Evolutionary conservation across 35 echinoderm and acorn worm species (phyloP).

Genomic region (Ophiothrix spiculata): DNA sequence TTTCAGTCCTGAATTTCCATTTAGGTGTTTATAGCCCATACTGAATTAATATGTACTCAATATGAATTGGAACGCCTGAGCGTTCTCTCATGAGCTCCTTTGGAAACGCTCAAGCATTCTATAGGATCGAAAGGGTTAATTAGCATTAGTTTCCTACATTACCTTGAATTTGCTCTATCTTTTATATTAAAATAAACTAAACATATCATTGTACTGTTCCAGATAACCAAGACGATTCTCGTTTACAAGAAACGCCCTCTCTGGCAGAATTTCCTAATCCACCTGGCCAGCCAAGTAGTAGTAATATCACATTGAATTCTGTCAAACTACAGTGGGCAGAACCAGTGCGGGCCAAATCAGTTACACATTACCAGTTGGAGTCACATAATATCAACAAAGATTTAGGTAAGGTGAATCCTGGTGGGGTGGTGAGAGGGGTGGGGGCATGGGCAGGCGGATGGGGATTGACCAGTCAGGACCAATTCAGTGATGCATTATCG

Average conservation of each 20-base stretch:
- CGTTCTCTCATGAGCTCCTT: too few species aligned
- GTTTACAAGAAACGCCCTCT: slow-evolving; percentile 11
- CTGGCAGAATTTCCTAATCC: slow-evolving; percentile 41
- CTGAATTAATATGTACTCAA: too few species aligned
- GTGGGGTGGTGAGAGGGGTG: not conserved
- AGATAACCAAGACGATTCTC: slow-evolving; percentile 13
- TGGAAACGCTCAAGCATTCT: too few species aligned
- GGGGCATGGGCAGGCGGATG: not conserved
- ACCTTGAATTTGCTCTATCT: not conserved
- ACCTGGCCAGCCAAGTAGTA: slow-evolving; percentile 45
- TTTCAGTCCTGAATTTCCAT: too few species aligned
- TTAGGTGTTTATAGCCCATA: too few species aligned
- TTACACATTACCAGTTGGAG: slow-evolving; percentile 68
- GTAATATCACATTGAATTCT: slow-evolving; percentile 53
- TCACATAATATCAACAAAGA: slow-evolving; percentile 49
- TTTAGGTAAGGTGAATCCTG: not conserved
- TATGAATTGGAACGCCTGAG: too few species aligned
- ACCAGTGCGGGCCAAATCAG: not conserved
- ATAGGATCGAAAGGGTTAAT: too few species aligned
- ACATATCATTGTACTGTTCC: not conserved
- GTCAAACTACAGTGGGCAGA: slow-evolving; percentile 49
- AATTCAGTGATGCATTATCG: slow-evolving; percentile 50
- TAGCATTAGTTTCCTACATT: too few species aligned
- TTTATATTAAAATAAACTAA: not conserved
- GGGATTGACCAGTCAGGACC: slow-evolving; percentile 30